Conservation (phyloP, 1,140 invertebrate genomes). For the Papilio xuthus region DNA sequence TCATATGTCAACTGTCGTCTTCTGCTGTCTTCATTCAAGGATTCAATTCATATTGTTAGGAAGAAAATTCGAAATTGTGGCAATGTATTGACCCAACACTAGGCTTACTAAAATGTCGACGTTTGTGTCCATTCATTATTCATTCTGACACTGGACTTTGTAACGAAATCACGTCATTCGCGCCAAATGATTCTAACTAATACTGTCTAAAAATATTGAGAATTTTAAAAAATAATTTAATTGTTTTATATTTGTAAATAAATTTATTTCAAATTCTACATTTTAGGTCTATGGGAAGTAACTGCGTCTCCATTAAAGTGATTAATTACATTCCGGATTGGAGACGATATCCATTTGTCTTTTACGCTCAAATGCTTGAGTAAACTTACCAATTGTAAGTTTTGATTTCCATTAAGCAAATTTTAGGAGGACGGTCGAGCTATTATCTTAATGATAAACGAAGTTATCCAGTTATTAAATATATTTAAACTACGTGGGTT, state of each 20-base stretch:
- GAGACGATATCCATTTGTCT: not conserved
- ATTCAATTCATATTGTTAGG: no score
- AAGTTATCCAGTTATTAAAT: not conserved
- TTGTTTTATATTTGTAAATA: not conserved
- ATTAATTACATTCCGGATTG: conserved; percentile 12
- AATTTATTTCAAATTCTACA: not conserved
- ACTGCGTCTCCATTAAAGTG: not conserved
- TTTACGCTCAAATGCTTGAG: conserved; percentile 9
- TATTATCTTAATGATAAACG: not conserved
- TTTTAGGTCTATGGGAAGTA: not conserved
- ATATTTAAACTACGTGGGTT: not conserved
- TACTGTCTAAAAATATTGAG: no score
- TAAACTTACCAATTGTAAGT: not conserved
- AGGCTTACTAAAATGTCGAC: no score
- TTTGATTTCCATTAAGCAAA: conserved; percentile 7
- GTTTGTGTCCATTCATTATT: no score
- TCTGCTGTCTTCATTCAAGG: no score
- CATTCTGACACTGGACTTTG: no score
- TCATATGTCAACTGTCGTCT: no score
- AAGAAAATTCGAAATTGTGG: no score
- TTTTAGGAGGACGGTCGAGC: not conserved
- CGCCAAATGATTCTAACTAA: no score
- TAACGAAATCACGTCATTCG: no score
- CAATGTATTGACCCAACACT: no score
- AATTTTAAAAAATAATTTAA: no score